phyloP scores from a whole-genome alignment of 2,113 vertebrate species.

The Aythya baeri region DNA sequence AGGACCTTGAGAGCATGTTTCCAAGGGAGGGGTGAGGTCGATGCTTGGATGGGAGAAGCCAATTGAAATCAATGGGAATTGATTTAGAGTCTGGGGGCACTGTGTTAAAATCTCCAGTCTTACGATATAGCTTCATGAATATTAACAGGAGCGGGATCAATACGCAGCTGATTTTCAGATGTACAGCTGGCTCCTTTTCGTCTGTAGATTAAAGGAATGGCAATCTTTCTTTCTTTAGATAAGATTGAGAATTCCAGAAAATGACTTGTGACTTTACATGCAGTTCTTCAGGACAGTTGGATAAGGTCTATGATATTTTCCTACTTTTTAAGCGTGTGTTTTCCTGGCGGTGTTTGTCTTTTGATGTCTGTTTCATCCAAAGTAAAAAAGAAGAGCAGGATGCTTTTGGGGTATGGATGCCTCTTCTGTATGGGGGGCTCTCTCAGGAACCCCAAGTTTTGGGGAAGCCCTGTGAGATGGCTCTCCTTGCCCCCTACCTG shows the following conservation, averaged over 20 bases:
- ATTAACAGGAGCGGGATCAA: conserved; percentile 80
- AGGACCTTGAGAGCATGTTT: conserved; percentile 77
- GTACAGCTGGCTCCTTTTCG: conserved; percentile 78
- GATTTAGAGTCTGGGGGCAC: conserved; percentile 80
- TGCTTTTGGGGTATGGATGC: not conserved
- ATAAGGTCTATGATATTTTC: not conserved
- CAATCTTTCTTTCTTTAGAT: conserved; percentile 20
- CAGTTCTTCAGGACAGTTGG: not conserved
- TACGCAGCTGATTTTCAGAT: conserved; percentile 82
- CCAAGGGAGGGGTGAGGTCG: conserved; percentile 66
- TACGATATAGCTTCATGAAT: conserved; percentile 82
- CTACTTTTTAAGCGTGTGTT: not conserved
- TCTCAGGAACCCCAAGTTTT: fast-evolving
- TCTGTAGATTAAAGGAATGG: conserved; percentile 73
- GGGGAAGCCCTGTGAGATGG: not conserved
- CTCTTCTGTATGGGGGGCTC: not conserved
- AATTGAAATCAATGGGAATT: conserved; percentile 84
- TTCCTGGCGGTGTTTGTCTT: not conserved
- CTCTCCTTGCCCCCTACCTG: not conserved
- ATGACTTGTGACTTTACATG: not conserved
- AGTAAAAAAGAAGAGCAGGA: fast-evolving
- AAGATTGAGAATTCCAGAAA: conserved; percentile 42
- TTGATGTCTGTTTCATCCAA: not conserved
- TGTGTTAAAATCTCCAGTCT: conserved; percentile 82
- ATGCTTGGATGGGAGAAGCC: conserved; percentile 72